A percentile compares a stretch with the other conserved stretches of the same genome.
phyloP scores from a whole-genome alignment of 2,888 invertebrate genomes.

The Cantharis rufa region DNA sequence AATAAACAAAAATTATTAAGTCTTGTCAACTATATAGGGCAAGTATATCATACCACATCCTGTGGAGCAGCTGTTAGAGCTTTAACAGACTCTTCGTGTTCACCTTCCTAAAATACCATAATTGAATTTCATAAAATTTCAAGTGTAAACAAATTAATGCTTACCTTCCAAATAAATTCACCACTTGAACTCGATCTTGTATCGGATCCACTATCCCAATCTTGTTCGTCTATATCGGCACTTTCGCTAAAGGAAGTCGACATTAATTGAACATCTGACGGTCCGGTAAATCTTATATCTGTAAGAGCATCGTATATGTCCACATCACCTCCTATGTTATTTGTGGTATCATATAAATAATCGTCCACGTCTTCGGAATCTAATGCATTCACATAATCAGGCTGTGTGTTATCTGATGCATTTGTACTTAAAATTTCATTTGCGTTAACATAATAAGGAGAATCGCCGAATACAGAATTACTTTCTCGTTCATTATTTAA shows the following conservation, averaged over 20 bases:
- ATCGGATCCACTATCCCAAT: conserved; percentile 73
- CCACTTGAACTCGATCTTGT: conserved; percentile 75
- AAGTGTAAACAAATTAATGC: conserved; percentile 31
- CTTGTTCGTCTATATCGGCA: conserved; percentile 62
- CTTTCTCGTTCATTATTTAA: conserved; percentile 29
- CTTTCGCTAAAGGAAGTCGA: conserved; percentile 58
- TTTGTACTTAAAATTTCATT: not conserved
- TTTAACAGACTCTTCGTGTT: conserved; percentile 56
- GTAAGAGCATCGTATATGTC: conserved; percentile 49
- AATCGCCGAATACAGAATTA: not conserved
- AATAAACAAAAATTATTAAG: not conserved
- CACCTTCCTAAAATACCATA: conserved; percentile 52
- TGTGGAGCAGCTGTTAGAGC: conserved; percentile 54
- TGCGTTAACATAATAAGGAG: not conserved
- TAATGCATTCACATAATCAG: conserved; percentile 5
- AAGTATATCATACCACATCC: conserved; percentile 37
- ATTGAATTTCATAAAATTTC: not conserved
- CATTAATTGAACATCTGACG: conserved; percentile 51
- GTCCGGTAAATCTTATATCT: conserved; percentile 54
- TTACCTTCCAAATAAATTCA: conserved; percentile 80
- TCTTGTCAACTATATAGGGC: not conserved
- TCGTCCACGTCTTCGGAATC: conserved; percentile 10
- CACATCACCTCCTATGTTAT: conserved; percentile 9
- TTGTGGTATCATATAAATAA: conserved; percentile 24
- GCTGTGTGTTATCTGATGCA: conserved; percentile 19